Evolutionary conservation across 2,797 vertebrate species (phyloP), one percentile per base, ranked within the genome.

Genomic region (Eulemur rubriventer): DNA sequence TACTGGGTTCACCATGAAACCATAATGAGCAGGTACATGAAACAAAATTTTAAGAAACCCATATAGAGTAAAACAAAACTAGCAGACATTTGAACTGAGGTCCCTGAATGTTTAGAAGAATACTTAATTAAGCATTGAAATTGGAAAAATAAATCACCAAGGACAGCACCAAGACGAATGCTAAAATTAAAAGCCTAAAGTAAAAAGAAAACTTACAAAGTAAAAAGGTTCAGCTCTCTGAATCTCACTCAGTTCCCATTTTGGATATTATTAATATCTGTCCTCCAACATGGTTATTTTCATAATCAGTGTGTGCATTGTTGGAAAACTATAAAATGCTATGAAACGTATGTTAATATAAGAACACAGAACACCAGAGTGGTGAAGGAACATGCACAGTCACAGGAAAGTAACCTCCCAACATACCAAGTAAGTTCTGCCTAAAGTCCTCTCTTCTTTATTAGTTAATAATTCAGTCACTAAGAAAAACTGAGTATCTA

Each of bases 101-200:
- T 85, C 43, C 95, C 79, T 90, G 67, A 75, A 94, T 46, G 26
- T 8, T 88, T n/a, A 73, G 30, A 94, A 89, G 41, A 94, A 73
- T 67, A 95, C 28, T 85, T 73, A 73, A 83, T 22, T 75, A 90
- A 93, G 41, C 73, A 83, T 80, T 91, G 35, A 97, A 93, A 92
- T 8, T 80, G 43, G 69, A 96, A 93, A 96, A 95, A 73, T 78
- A 89, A 88, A 91, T 70, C 76, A 96, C 18, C 35, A 85, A 91
- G 63, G 24, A 89, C 70, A 75, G 10, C 12, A 94, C 0, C 0
- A 92, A 94, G 85, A 88, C 22, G 41, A 91, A 33, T 55, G 69
- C 7, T 95, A 95, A 96, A 96, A 76, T 92, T 57, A 89, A 93
- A 97, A 75, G 35, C 33, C 35, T 70, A 78, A 92, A 81, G 24